These are phyloP conservation scores for Drosophila borealis DNA, from an alignment of 2,888 invertebrate genomes.

Conservation along the genomic window DNA sequence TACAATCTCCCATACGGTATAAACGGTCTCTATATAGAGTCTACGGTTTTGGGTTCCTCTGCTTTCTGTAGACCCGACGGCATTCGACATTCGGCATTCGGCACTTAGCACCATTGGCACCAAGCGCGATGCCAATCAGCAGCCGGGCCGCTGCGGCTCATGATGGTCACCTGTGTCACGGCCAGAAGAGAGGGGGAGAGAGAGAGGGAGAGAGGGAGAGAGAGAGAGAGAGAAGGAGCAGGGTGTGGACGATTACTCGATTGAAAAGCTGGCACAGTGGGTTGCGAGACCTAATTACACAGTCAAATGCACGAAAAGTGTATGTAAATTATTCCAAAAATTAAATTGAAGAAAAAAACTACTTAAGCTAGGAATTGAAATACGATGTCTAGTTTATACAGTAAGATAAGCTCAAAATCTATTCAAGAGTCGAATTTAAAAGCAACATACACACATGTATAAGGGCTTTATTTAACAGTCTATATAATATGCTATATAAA, in stretches of 20 bases:
- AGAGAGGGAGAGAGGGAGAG: neutral
- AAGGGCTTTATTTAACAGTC: neutral
- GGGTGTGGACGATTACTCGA: slow-evolving; percentile 12
- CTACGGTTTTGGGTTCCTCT: slow-evolving; percentile 22
- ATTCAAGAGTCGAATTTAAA: neutral
- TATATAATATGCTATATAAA: no score
- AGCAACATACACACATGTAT: neutral
- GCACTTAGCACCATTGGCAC: slow-evolving; percentile 80
- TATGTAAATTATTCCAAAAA: neutral
- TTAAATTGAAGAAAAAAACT: no score
- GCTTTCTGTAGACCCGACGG: slow-evolving; percentile 27
- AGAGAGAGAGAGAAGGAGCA: neutral
- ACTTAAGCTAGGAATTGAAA: no score
- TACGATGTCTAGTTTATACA: neutral
- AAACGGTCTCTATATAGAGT: slow-evolving; percentile 18
- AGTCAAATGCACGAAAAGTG: neutral
- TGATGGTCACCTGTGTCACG: slow-evolving; percentile 13
- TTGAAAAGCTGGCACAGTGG: slow-evolving; percentile 48
- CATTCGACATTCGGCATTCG: slow-evolving; percentile 78
- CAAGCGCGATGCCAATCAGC: slow-evolving; percentile 73
- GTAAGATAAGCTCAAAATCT: neutral
- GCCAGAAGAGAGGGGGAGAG: neutral
- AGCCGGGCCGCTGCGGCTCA: slow-evolving; percentile 27
- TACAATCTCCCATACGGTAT: slow-evolving; percentile 37
- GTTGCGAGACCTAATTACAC: neutral